Evolutionary conservation across 2,113 vertebrate genomes (phyloP).

Genomic region (Psittacus erithacus): DNA sequence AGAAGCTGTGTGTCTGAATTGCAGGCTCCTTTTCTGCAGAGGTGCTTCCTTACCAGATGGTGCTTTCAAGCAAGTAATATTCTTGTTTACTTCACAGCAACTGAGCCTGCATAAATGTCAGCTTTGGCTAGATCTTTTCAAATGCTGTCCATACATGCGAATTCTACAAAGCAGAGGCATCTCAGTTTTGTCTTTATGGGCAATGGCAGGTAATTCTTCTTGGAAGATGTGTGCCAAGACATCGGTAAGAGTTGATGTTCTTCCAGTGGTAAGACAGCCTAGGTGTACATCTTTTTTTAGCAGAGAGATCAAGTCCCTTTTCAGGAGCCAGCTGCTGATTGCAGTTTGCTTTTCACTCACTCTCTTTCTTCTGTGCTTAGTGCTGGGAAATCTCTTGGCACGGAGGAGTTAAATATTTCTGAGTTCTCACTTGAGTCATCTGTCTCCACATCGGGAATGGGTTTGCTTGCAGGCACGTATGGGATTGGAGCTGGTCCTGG

Average conservation of each 20-base stretch:
- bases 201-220: not conserved
- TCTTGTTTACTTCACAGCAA: slow-evolving; percentile 19
- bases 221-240: not conserved
- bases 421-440: slow-evolving; percentile 45
- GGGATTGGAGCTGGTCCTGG: slow-evolving; percentile 42
- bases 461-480: slow-evolving; percentile 55
- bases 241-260: not conserved
- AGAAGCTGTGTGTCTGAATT: not conserved
- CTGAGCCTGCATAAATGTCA: not conserved
- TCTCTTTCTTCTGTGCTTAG: not conserved
- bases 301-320: not conserved
- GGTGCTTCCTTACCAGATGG: not conserved
- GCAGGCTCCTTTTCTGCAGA: not conserved
- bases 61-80: slow-evolving; percentile 15
- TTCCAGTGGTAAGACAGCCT: not conserved
- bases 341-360: not conserved
- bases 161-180: not conserved
- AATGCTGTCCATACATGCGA: not conserved
- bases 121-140: not conserved
- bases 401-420: slow-evolving; percentile 59
- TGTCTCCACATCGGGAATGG: slow-evolving; percentile 21
- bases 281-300: not conserved
- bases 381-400: slow-evolving; percentile 17
- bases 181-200: not conserved
- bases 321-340: not conserved